Conservation (phyloP, 1,140 invertebrate species). For the Drosophila pruinosa region DNA sequence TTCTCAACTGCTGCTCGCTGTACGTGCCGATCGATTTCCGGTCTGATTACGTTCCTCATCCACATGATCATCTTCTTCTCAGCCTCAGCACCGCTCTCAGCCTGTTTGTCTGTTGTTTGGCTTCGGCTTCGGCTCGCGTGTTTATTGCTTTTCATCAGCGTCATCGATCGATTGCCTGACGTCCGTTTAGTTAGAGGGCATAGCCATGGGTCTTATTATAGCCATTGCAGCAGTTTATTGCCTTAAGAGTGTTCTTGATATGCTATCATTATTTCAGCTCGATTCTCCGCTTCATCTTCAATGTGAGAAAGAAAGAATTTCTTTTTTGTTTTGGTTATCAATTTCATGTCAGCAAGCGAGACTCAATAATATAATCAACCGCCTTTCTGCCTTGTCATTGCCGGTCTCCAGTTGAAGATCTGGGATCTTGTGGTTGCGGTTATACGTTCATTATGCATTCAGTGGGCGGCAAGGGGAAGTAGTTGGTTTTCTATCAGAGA, state of each 20-base stretch:
- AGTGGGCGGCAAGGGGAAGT: neutral
- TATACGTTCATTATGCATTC: conserved; percentile 6
- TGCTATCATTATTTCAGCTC: neutral
- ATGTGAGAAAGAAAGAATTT: neutral
- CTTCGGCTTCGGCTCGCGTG: conserved; percentile 55
- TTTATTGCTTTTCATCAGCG: conserved; percentile 65
- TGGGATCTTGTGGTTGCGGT: conserved; percentile 22
- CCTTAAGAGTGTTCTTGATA: neutral
- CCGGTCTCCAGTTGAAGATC: neutral
- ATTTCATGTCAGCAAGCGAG: conserved; percentile 37
- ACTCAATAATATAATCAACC: conserved; percentile 41
- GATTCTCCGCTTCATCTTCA: neutral
- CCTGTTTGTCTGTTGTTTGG: conserved; percentile 65
- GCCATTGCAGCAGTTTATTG: neutral
- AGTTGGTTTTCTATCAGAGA: neutral
- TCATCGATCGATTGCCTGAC: conserved; percentile 32
- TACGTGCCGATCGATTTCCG: conserved; percentile 82
- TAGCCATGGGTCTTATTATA: neutral
- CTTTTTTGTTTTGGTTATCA: conserved; percentile 42
- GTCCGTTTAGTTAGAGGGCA: neutral
- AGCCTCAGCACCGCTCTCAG: neutral
- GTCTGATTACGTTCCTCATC: conserved; percentile 78
- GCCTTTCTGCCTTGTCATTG: conserved; percentile 37
- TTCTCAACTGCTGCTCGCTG: conserved; percentile 32
- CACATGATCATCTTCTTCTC: conserved; percentile 55